phyloP scores from a whole-genome alignment of 2,888 invertebrate species.

The Candidula unifasciata region DNA sequence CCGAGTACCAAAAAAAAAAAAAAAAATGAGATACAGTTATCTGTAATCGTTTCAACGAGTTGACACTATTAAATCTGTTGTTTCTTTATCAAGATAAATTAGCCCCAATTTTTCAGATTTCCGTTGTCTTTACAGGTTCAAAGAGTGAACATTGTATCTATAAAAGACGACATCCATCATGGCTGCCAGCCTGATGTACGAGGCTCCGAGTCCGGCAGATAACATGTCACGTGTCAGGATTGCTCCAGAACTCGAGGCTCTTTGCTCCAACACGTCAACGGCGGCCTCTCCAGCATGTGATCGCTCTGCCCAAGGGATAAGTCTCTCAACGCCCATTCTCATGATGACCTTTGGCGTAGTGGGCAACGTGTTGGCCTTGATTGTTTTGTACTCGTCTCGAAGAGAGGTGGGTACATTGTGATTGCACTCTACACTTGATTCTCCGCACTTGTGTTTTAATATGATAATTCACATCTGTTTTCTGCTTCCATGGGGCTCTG shows the following conservation, averaged over 20 bases:
- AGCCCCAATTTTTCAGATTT: too few species aligned
- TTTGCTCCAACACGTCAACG: constrained; percentile 51
- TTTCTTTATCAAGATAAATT: too few species aligned
- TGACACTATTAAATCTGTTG: too few species aligned
- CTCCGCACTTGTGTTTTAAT: too few species aligned
- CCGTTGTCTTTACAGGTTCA: too few species aligned
- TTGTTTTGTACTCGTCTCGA: constrained; percentile 66
- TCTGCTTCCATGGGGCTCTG: too few species aligned
- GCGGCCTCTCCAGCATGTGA: constrained; percentile 52
- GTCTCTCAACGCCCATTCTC: constrained; percentile 66
- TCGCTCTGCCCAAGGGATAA: constrained; percentile 61
- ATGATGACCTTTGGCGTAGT: constrained; percentile 68
- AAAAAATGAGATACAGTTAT: too few species aligned
- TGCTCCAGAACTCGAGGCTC: constrained; percentile 54
- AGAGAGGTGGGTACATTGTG: constrained; percentile 43
- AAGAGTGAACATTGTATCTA: background rate
- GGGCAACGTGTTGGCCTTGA: constrained; percentile 76
- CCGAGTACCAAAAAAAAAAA: too few species aligned
- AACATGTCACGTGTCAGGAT: constrained; percentile 43
- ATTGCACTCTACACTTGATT: too few species aligned
- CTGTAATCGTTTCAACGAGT: too few species aligned
- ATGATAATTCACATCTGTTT: too few species aligned
- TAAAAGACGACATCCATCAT: background rate
- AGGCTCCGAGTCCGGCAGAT: background rate
- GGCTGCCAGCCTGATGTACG: background rate